These are phyloP conservation scores for Thalassophryne amazonica DNA, from an alignment of 2,797 vertebrate species.

Conservation along the genomic window DNA sequence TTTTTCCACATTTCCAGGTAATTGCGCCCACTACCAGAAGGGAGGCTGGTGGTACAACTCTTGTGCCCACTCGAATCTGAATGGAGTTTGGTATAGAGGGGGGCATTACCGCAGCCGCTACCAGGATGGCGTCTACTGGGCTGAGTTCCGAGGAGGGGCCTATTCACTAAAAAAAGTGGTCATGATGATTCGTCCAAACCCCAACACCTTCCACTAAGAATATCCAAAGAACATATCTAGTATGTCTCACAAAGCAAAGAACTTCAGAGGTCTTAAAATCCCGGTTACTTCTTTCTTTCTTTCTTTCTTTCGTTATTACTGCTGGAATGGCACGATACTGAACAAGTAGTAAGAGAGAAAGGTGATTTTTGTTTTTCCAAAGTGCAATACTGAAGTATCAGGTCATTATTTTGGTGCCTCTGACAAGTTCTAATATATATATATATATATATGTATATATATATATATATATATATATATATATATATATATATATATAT, in stretches of 20 bases:
- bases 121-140: constrained; percentile 98
- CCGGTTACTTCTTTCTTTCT: background rate
- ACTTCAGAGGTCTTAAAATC: background rate
- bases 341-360: constrained; percentile 13
- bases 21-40: constrained; percentile 98
- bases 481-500: too few species aligned
- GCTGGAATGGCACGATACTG: background rate
- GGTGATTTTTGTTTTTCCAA: constrained; percentile 33
- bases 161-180: constrained; percentile 92
- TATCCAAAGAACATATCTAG: constrained; percentile 10
- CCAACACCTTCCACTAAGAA: constrained; percentile 94
- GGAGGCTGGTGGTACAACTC: constrained; percentile 99
- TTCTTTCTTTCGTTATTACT: background rate
- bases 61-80: constrained; percentile 97
- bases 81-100: constrained; percentile 97
- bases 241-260: constrained; percentile 16
- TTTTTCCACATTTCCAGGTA: constrained; percentile 75
- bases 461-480: too few species aligned
- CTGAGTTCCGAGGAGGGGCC: constrained; percentile 95
- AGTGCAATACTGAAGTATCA: constrained; percentile 58
- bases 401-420: constrained; percentile 5
- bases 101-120: constrained; percentile 98
- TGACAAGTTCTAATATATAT: background rate
- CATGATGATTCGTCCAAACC: constrained; percentile 97
- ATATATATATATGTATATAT: too few species aligned